Evolutionary conservation across 1,140 invertebrate genomes (phyloP).

Genomic region (Stegodyphus dumicola): DNA sequence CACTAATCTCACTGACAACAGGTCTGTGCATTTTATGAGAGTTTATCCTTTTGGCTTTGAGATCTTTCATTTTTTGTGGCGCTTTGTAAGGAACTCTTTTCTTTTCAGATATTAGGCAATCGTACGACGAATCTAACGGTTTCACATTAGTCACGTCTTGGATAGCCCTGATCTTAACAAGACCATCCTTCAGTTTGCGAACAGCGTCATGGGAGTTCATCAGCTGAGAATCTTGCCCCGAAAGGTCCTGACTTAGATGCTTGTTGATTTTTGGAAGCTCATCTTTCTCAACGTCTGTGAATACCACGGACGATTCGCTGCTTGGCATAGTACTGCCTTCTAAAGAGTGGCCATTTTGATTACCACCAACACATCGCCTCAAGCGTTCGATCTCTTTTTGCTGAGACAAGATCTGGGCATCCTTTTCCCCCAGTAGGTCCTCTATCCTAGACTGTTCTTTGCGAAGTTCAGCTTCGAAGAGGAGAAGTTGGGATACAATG

Average conservation of each 20-base stretch:
- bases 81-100: conserved; percentile 26
- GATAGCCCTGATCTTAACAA: conserved; percentile 39
- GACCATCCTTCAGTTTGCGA: conserved; percentile 37
- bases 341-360: neutral
- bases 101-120: conserved; percentile 8
- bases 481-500: conserved; percentile 48
- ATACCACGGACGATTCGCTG: neutral
- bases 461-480: conserved; percentile 45
- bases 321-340: neutral
- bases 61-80: conserved; percentile 57
- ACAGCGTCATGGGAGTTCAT: conserved; percentile 23
- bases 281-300: neutral
- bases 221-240: neutral
- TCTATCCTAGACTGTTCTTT: conserved; percentile 54
- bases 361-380: neutral
- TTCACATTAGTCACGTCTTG: conserved; percentile 58
- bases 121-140: neutral
- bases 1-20: conserved; percentile 23
- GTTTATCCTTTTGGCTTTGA: conserved; percentile 53
- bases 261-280: neutral
- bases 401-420: conserved; percentile 26
- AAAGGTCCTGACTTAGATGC: neutral
- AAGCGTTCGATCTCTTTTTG: conserved; percentile 40
- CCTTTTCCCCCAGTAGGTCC: conserved; percentile 47
- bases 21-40: conserved; percentile 42